Evolutionary conservation across 2,113 vertebrate genomes (phyloP), one percentile per base, ranked within the genome.

Genomic region (Bubo bubo): DNA sequence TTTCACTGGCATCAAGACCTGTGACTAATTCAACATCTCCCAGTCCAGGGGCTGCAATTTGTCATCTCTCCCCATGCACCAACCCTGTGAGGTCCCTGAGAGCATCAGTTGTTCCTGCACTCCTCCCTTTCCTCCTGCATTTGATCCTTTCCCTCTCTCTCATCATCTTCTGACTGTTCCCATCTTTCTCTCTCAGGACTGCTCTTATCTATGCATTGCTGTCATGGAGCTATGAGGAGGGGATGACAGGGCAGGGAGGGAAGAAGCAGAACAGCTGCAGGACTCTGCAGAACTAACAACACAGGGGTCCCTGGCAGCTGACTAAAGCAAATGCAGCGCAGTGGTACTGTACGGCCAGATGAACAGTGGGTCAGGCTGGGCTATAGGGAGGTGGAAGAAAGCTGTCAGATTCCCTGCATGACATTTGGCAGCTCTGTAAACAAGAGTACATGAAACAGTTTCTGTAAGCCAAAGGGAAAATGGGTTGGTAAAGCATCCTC

Each of bases 341-440:
- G 63, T 34, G 45, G 64, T 26, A 50, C 55, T 30, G 59, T 10
- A 18, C 45, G 24, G 41, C 21, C 81, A 45, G 50, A 86, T 9
- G 34, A 93, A 82, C 1, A 0, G 41, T 14, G 30, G n/a, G 6
- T 35, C 85, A 87, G 18, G 15, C 37, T 74, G 77, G 41, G 32
- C 28, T 85, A 7, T 13, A 47, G 24, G 30, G 35, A 75, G 64
- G 32, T 37, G 20, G 28, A 80, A 60, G 59, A 71, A 86, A 91
- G 52, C 84, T 82, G 94, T 74, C 63, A 66, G 66, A 81, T 67
- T 93, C 60, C 22, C 81, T 86, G 68, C 28, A 6, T 45, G 79
- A 77, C 21, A 12, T 76, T 45, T 88, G 79, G 66, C 91, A 86
- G 39, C 49, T 76, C 72, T 80, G 72, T 77, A 94, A 86, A 73